Evolutionary conservation across 64 coral and sea anemone species (phyloP).

Genomic region (Dendrophyllia cribrosa): DNA sequence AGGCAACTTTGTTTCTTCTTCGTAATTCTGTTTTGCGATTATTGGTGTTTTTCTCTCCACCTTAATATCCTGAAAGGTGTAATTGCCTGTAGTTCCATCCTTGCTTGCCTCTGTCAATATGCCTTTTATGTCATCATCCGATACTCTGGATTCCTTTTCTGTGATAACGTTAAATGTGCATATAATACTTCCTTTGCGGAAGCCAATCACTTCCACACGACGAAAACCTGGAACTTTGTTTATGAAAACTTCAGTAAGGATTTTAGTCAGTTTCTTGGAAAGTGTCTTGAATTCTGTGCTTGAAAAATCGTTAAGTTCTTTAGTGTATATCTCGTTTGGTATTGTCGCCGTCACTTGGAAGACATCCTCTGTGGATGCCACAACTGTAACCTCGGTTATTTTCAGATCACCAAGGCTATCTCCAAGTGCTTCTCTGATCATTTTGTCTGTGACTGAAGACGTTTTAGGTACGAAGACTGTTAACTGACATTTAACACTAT

Average conservation of each 20-base stretch:
- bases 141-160: not conserved
- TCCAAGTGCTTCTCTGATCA: not conserved
- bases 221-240: not conserved
- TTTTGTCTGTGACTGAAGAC: not conserved
- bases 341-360: slow-evolving; percentile 29
- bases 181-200: slow-evolving; percentile 51
- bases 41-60: not conserved
- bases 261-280: not conserved
- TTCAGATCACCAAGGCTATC: not conserved
- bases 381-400: not conserved
- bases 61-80: not conserved
- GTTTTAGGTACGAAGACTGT: not conserved
- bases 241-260: not conserved
- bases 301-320: not conserved
- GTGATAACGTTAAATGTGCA: slow-evolving; percentile 37
- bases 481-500: not conserved
- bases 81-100: not conserved
- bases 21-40: not conserved
- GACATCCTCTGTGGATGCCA: not conserved
- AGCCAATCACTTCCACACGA: not conserved
- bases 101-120: not conserved
- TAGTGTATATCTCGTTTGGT: not conserved
- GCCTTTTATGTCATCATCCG: not conserved
- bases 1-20: not conserved
- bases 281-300: slow-evolving; percentile 2